Base-by-base conservation (phyloP, 2,888 invertebrate genomes). In the Megamerina dolium region DNA sequence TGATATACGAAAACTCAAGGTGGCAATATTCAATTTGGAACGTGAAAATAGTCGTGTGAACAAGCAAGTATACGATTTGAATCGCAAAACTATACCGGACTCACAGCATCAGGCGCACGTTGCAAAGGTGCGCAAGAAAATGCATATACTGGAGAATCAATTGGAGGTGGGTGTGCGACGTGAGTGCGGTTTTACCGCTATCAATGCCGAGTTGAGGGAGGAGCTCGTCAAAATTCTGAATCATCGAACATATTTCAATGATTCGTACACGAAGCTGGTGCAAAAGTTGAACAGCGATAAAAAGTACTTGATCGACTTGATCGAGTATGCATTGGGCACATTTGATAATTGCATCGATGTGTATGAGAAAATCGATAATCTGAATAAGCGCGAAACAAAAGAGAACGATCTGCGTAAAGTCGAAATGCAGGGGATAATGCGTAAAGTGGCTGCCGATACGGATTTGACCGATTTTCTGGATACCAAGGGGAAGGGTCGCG, bases 271-370 rank as follows among this genome's bases (percentile, higher is more conserved):
- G 4, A 66, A 66, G 38, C 58, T 68, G 59, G 64, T 71, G 6
- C 61, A 59, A 16, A 60, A 60, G 6, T 46, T 72, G 12, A 66
- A 63, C 31, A 61, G 63, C 37, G 70, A 71, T 41, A 64, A 68
- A 34, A 70, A 68, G 48, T 70, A 70, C 46, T 55, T 72, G 1
- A 58, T 63, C 5, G 69, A 70, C 42, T 49, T 71, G 14, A 65
- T 70, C 14, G 70, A 70, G 39, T 61, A 66, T 13, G 68, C 70
- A 0, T 43, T 68, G 29, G 55, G 58, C 26, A 67, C 66, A 5
- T 71, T 68, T 43, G 70, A 68, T 34, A 61, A 62, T 33, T 64
- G 65, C 43, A 64, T 64, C 8, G 66, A 63, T 39, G 57, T 64
- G 4, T 68, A 68, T 42, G 63, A 68, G 40, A 70, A 66, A 48